Evolutionary conservation across 2,113 vertebrate species (phyloP), one percentile per base, ranked within the genome.

Genomic region (Phylloscopus trochilus): DNA sequence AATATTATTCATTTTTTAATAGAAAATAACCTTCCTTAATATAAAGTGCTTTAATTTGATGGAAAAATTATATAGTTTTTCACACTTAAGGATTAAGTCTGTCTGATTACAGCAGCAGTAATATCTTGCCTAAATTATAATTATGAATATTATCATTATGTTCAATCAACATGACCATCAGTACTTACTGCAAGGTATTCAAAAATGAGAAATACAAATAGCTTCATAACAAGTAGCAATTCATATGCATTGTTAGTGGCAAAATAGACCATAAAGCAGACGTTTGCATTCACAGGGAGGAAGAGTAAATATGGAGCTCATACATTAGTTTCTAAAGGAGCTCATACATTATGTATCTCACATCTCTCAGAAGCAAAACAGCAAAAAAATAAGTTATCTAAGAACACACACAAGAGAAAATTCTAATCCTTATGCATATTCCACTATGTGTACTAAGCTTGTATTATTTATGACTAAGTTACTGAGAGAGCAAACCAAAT

Each of bases 131-230:
- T 83, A 68, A 77, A 77, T 69, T 85, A 58, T 60, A 91, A 87
- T 94, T 89, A 92, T 26, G 52, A 69, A 30, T 72, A 77, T 75
- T 84, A 81, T 75, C 69, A 74, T 80, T 80, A 66, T 56, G 33
- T 70, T 76, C 67, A 66, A 49, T 79, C 55, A 80, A 70, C 39
- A 63, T 67, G 76, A 47, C 52, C 68, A 94, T 81, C 52, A 52
- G 43, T 74, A 63, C 77, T 74, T 82, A 85, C 21, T 72, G 31
- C 23, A 76, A 84, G 43, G n/a, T 90, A 75, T 39, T 53, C 46
- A 95, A 76, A 95, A 94, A 76, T 37, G 46, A 53, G 44, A 91
- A 83, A 70, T 55, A 77, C 52, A 89, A 95, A 76, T 37, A 89
- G 18, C 53, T 82, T 86, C 83, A 59, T 70, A 78, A 74, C 21